phyloP scores from a whole-genome alignment of 2,797 vertebrate species.

The Garrulus glandarius region DNA sequence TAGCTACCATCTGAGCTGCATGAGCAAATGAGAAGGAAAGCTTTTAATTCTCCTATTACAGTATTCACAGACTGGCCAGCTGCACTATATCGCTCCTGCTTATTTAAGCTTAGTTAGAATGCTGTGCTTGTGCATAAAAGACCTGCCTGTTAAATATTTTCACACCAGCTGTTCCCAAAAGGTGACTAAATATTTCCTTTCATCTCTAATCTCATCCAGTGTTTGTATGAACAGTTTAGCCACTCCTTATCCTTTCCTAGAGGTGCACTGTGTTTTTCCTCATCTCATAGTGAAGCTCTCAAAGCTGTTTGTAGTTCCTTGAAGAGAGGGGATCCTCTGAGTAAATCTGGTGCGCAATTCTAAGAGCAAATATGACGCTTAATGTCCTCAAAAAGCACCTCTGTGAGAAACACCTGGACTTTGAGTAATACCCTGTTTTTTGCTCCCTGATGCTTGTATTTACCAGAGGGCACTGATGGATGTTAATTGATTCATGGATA shows the following conservation, averaged over 20 bases:
- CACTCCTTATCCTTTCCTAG: not conserved
- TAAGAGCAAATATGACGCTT: not conserved
- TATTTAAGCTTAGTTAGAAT: not conserved
- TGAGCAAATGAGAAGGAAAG: constrained; percentile 32
- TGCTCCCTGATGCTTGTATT: not conserved
- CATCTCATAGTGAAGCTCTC: not conserved
- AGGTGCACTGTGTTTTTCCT: not conserved
- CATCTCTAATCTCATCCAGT: constrained; percentile 47
- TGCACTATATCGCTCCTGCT: not conserved
- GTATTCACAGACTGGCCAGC: not conserved
- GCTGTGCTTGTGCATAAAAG: not conserved
- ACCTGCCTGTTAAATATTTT: constrained; percentile 51
- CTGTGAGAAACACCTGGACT: not conserved
- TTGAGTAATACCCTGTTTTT: not conserved
- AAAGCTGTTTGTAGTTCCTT: not conserved
- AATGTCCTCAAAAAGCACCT: not conserved
- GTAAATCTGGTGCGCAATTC: not conserved
- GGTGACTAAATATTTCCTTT: constrained; percentile 66
- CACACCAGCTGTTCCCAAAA: constrained; percentile 53
- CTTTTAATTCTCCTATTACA: constrained; percentile 36
- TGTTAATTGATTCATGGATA: not conserved
- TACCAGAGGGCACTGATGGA: not conserved
- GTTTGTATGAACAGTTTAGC: constrained; percentile 28
- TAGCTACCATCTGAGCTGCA: constrained; percentile 13
- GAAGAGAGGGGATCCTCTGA: not conserved